These are phyloP conservation scores for Amazona vittata DNA, from an alignment of 2,113 vertebrate genomes.

Conservation along the genomic window DNA sequence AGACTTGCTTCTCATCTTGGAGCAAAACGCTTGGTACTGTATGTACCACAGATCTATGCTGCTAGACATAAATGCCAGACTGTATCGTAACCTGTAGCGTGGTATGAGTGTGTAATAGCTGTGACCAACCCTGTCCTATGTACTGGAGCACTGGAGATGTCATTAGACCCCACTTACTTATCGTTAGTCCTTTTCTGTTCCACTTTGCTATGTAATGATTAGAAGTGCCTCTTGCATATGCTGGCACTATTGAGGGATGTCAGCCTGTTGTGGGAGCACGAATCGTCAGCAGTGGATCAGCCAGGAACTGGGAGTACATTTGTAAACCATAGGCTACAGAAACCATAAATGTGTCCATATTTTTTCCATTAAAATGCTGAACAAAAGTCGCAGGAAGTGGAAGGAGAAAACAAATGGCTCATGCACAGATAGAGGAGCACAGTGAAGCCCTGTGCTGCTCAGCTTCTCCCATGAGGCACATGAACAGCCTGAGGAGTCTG, in stretches of 20 bases:
- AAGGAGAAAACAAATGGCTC: neutral
- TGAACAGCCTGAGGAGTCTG: neutral
- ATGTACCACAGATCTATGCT: fast-evolving
- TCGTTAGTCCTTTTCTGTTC: neutral
- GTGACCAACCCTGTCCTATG: neutral
- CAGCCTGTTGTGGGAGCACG: neutral
- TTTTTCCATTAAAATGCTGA: neutral
- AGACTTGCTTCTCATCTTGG: neutral
- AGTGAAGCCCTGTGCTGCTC: neutral
- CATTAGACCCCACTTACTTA: neutral
- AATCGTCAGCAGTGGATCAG: neutral
- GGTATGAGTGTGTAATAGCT: neutral
- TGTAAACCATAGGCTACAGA: neutral
- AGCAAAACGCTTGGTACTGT: neutral
- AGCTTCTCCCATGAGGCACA: neutral
- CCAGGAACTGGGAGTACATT: neutral
- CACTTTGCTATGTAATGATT: neutral
- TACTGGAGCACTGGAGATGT: neutral
- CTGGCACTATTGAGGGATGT: neutral
- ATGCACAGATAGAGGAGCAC: neutral
- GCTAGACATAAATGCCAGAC: neutral
- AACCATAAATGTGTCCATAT: neutral
- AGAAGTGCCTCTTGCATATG: neutral
- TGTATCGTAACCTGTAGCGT: fast-evolving
- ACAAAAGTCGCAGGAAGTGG: neutral